Conservation (phyloP, 1,140 invertebrate species). For the Cyphomyrmex costatus region DNA sequence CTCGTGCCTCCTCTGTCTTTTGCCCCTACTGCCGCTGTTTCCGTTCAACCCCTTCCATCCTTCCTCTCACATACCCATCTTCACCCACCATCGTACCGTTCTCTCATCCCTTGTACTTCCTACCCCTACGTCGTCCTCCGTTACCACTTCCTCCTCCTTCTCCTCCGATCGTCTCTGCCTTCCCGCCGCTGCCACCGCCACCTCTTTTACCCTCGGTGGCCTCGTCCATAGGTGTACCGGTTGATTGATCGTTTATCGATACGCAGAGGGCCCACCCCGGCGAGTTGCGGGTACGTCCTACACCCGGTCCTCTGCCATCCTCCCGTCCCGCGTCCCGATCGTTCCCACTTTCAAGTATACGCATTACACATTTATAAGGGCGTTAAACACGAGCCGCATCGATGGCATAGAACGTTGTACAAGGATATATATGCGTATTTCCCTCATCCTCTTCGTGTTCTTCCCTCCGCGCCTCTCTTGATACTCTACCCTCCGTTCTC, state of each 20-base stretch:
- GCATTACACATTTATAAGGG: conserved; percentile 83
- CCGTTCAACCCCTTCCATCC: conserved; percentile 72
- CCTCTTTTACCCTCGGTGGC: conserved; percentile 71
- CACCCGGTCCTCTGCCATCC: conserved; percentile 38
- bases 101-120: conserved; percentile 55
- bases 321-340: not conserved
- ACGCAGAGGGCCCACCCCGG: conserved; percentile 73
- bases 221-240: conserved; percentile 79
- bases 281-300: conserved; percentile 74
- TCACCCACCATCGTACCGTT: conserved; percentile 72
- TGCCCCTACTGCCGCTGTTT: conserved; percentile 65
- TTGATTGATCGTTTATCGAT: conserved; percentile 86
- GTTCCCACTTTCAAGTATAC: conserved; percentile 69
- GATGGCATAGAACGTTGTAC: conserved; percentile 73
- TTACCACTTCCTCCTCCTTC: conserved; percentile 70
- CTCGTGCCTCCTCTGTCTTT: conserved; percentile 66
- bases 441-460: conserved; percentile 53
- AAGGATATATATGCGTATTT: conserved; percentile 66
- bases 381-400: conserved; percentile 80
- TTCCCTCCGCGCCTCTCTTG: conserved; percentile 47
- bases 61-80: conserved; percentile 78
- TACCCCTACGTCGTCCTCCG: conserved; percentile 53
- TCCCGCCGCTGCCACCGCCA: conserved; percentile 53
- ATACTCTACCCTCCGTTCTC: conserved; percentile 41
- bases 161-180: conserved; percentile 69